Evolutionary conservation across 2,888 invertebrate genomes (phyloP).

Genomic region (Erebia aethiops): DNA sequence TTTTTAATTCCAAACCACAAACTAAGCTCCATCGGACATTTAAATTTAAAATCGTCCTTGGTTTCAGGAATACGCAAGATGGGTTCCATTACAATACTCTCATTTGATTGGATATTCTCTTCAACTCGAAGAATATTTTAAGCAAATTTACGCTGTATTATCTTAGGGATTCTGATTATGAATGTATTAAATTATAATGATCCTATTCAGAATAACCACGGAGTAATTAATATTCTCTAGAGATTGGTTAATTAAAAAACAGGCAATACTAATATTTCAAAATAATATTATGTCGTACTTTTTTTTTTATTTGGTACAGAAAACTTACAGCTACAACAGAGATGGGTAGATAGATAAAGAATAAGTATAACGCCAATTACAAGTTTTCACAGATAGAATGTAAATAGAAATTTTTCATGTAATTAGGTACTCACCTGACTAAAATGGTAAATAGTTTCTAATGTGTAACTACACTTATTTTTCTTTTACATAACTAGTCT

Average conservation of each 20-base stretch:
- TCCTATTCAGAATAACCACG: slow-evolving; percentile 17
- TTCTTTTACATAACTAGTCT: not conserved
- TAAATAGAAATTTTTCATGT: no score
- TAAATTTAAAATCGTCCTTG: slow-evolving; percentile 25
- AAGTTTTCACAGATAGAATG: no score
- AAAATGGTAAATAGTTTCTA: no score
- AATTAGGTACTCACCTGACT: no score
- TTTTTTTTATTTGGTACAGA: no score
- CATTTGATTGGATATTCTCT: slow-evolving; percentile 26
- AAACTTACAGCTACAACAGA: no score
- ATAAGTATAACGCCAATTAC: no score
- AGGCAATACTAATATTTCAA: not conserved
- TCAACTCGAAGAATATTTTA: slow-evolving; percentile 27
- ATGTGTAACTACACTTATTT: not conserved
- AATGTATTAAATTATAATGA: slow-evolving; percentile 24
- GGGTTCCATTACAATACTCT: slow-evolving; percentile 28
- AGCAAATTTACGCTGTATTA: slow-evolving; percentile 24
- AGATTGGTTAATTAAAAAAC: not conserved
- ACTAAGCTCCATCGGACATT: slow-evolving; percentile 22
- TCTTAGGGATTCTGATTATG: slow-evolving; percentile 19
- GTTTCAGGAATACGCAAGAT: slow-evolving; percentile 14
- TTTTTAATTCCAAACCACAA: slow-evolving; percentile 15
- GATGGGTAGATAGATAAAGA: no score
- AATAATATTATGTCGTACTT: not conserved
- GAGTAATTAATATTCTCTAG: slow-evolving; percentile 3